Base-by-base conservation (phyloP, 2,113 vertebrate species). In the Sclerurus mexicanus region DNA sequence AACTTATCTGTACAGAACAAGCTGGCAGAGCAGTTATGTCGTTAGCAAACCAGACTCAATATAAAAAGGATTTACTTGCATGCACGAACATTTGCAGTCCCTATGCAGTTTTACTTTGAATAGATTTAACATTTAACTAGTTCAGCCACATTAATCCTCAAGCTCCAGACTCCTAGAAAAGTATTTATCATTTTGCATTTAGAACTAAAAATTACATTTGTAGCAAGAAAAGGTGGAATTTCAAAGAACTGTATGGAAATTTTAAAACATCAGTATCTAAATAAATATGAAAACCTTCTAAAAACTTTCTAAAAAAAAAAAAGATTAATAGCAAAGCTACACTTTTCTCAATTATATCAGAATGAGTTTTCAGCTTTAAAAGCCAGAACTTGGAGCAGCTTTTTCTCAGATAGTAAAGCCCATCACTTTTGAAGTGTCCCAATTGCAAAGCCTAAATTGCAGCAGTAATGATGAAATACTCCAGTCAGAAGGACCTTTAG, bases 61-160 rank as follows among this genome's bases (percentile, higher is more conserved):
- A 96, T 86, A 85, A 96, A 94, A 95, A 92, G 93, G 95, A 96
- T 96, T 97, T 96, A 94, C 92, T 92, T 77, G 85, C 83, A 81
- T 80, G 68, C 79, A 85, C 52, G 90, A 93, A 89, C 76, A 95
- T 94, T 95, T 96, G 85, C 91, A 77, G 44, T 68, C 68, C 89
- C 83, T 64, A 12, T 84, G 90, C 73, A 93, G 88, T 92, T 96
- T 88, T 94, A 90, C 88, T 95, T 92, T 84, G 92, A 96, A 96
- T 85, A 96, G 92, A 95, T 95, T 93, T 97, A 97, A 94, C 90
- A 95, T 96, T 97, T 95, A 95, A 95, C 90, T 94, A 89, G 92
- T 94, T 92, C 92, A 90, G 92, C 64, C 47, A 84, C 52, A 84
- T 92, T 94, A 95, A 97, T 97, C 91, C 91, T 94, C 44, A 40